Evolutionary conservation across 2,888 invertebrate species (phyloP).

Genomic region (Malachius bipustulatus): DNA sequence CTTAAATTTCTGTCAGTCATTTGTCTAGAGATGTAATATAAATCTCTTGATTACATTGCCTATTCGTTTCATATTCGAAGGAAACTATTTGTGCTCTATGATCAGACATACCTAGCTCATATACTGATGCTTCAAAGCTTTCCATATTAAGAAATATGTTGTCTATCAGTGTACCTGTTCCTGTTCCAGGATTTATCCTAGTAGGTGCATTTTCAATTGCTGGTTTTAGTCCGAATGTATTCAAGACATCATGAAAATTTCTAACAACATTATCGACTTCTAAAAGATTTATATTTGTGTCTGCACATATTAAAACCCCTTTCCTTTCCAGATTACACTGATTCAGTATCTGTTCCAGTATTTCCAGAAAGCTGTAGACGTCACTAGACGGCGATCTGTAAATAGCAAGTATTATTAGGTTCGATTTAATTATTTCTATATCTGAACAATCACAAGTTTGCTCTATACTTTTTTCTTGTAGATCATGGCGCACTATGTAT

Average conservation of each 20-base stretch:
- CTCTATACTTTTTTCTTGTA: neutral
- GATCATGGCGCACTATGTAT: conserved; percentile 1
- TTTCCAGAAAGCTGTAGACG: neutral
- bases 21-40: too few species aligned
- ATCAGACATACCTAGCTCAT: too few species aligned
- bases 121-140: too few species aligned
- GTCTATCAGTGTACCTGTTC: too few species aligned
- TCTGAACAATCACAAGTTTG: neutral
- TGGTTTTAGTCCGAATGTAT: neutral
- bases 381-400: neutral
- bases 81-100: too few species aligned
- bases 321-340: too few species aligned
- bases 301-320: neutral
- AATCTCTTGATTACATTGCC: too few species aligned
- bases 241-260: neutral
- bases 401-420: neutral
- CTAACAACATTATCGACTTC: neutral
- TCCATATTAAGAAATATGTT: too few species aligned
- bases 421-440: neutral
- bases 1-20: too few species aligned
- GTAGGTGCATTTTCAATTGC: too few species aligned
- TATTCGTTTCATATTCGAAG: too few species aligned
- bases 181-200: too few species aligned
- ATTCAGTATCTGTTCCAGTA: neutral
- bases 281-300: conserved; percentile 1